Percentiles rank a stretch among this genome's conserved stretches.
These are phyloP conservation scores for Leptobrachium ailaonicum DNA, from an alignment of 2,113 vertebrate species.

Conservation along the genomic window DNA sequence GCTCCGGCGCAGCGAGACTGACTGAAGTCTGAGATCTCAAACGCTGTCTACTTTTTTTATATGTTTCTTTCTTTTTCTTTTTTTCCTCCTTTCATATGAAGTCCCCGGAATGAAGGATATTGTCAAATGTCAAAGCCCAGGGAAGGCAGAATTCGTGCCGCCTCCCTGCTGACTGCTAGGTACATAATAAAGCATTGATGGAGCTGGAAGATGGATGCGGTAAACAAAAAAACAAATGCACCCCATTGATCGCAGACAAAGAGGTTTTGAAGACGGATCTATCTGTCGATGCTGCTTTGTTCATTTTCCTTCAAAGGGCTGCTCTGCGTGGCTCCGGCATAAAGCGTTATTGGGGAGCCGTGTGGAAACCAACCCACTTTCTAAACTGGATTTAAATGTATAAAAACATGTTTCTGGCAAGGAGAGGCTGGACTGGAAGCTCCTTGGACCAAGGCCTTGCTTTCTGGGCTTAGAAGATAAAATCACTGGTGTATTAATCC, in stretches of 20 bases:
- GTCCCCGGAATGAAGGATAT: slow-evolving; percentile 47
- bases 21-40: slow-evolving; percentile 56
- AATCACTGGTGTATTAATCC: no score
- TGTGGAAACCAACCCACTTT: slow-evolving; percentile 11
- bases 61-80: slow-evolving; percentile 1
- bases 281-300: slow-evolving; percentile 27
- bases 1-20: slow-evolving; percentile 55
- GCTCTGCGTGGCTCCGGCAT: background rate
- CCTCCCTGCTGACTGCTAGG: slow-evolving; percentile 5
- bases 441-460: background rate
- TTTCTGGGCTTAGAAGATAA: no score
- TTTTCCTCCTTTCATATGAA: background rate
- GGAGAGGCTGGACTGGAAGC: background rate
- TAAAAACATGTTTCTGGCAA: background rate
- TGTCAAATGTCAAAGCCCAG: slow-evolving; percentile 52
- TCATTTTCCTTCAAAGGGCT: slow-evolving; percentile 31
- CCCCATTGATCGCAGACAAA: slow-evolving; percentile 40
- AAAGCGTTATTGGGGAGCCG: slow-evolving; percentile 1
- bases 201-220: slow-evolving; percentile 8
- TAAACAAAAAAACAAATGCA: slow-evolving; percentile 41
- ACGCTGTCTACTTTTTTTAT: slow-evolving; percentile 33
- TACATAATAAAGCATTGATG: slow-evolving; percentile 13
- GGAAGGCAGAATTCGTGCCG: slow-evolving; percentile 13
- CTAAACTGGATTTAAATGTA: background rate
- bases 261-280: slow-evolving; percentile 35